phyloP scores from a whole-genome alignment of 2,797 vertebrate species.

The Myotis planiceps region DNA sequence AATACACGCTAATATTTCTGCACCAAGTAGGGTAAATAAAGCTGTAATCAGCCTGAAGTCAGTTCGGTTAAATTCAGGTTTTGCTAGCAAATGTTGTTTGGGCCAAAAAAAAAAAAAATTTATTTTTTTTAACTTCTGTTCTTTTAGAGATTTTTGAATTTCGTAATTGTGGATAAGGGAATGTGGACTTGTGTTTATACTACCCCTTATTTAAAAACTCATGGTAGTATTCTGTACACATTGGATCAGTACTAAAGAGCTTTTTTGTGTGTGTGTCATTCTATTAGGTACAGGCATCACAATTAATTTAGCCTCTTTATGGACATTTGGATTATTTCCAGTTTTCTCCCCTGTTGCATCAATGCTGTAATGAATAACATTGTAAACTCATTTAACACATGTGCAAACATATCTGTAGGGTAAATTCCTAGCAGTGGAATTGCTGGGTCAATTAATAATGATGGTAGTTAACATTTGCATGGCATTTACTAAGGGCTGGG shows the following conservation, averaged over 20 bases:
- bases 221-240: not conserved
- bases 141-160: not conserved
- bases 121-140: not conserved
- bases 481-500: constrained; percentile 15
- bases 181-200: not conserved
- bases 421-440: constrained; percentile 30
- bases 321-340: not conserved
- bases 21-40: not conserved
- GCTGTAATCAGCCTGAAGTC: not conserved
- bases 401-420: not conserved
- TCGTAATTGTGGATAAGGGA: not conserved
- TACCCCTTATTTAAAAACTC: not conserved
- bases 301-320: not conserved
- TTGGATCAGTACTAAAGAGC: not conserved
- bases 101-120: not conserved
- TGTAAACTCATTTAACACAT: not conserved
- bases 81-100: not conserved
- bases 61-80: not conserved
- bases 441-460: constrained; percentile 25
- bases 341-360: not conserved
- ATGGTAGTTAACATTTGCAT: constrained; percentile 32
- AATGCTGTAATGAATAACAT: not conserved
- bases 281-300: not conserved
- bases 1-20: not conserved
- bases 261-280: not conserved